Conservation (phyloP, 2,797 vertebrate genomes). For the Peromyscus eremicus region DNA sequence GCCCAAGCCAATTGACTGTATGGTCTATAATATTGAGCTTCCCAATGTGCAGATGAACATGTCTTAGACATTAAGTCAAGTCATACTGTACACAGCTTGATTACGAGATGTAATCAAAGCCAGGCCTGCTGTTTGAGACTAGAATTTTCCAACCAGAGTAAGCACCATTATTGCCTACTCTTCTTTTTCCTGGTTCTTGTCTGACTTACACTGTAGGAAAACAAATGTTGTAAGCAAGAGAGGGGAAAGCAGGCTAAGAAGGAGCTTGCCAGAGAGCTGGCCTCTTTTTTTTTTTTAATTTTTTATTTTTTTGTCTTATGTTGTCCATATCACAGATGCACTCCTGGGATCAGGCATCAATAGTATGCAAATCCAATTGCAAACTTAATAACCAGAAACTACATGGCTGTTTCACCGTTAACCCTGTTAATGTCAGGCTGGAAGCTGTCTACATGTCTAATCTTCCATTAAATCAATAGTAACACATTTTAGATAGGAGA, state of each 20-base stretch:
- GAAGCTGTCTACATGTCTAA: conserved; percentile 82
- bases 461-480: conserved; percentile 78
- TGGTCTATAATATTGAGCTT: conserved; percentile 76
- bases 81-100: conserved; percentile 85
- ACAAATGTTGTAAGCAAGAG: conserved; percentile 82
- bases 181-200: conserved; percentile 86
- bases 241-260: conserved; percentile 80
- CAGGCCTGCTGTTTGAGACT: conserved; percentile 83
- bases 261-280: conserved; percentile 80
- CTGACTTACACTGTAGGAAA: conserved; percentile 81
- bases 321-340: conserved; percentile 81
- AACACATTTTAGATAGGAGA: conserved; percentile 74
- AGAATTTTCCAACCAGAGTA: conserved; percentile 85
- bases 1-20: conserved; percentile 55
- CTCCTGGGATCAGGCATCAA: conserved; percentile 78
- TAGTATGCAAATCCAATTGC: conserved; percentile 86
- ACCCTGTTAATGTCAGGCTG: conserved; percentile 77
- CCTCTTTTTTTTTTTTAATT: conserved; percentile 28
- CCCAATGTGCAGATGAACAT: conserved; percentile 82
- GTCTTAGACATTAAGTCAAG: conserved; percentile 86
- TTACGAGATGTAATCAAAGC: conserved; percentile 87
- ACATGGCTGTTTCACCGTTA: conserved; percentile 76
- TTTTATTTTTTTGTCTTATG: conserved; percentile 78
- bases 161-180: conserved; percentile 80
- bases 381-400: conserved; percentile 85